Base-by-base conservation (phyloP, 2,113 vertebrate genomes). In the Picathartes gymnocephalus region DNA sequence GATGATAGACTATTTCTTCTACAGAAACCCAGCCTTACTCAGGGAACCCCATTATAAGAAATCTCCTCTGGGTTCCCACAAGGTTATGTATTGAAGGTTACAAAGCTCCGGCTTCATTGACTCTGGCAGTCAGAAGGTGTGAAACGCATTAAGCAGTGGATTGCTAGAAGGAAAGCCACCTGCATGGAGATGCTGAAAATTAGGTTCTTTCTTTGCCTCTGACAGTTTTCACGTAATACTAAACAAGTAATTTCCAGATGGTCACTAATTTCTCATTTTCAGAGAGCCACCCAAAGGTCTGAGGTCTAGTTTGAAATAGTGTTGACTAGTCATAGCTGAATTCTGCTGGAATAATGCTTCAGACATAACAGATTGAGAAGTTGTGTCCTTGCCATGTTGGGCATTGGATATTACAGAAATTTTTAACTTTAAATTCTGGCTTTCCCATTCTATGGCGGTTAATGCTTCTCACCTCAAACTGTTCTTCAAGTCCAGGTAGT, bases 1-100 rank as follows among this genome's bases (percentile, higher is more conserved):
- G 62, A 66, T 90, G 62, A 91, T 51, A 80, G 79, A 73, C 77
- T 76, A 42, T 47, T 88, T 84, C 48, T 85, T 61, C 61, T 72
- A 53, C 50, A 77, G 81, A 85, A 91, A 81, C 15, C 20, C 54
- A 79, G 54, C 39, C 64, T 85, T 76, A 51, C 22, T 85, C 70
- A 57, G 66, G 66, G 73, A 95, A 80, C 66, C 87, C 73, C 74
- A 57, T 61, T 80, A 60, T 40, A 66, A 58, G 70, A 92, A 90
- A 93, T 79, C 71, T 94, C 89, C 74, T 94, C 85, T 93, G 87
- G 81, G 74, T 95, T 85, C 88, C 81, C 81, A 72, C 47, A 44
- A 61, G 62, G 56, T 91, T 86, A 47, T 85, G 40, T 80, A 80
- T 27, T 89, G 78, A 87, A 87, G 70, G 70, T 92, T 92, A 91